Evolutionary conservation across 53 echinoderm and acorn worm species (phyloP).

Genomic region (Mesocentrotus franciscanus): DNA sequence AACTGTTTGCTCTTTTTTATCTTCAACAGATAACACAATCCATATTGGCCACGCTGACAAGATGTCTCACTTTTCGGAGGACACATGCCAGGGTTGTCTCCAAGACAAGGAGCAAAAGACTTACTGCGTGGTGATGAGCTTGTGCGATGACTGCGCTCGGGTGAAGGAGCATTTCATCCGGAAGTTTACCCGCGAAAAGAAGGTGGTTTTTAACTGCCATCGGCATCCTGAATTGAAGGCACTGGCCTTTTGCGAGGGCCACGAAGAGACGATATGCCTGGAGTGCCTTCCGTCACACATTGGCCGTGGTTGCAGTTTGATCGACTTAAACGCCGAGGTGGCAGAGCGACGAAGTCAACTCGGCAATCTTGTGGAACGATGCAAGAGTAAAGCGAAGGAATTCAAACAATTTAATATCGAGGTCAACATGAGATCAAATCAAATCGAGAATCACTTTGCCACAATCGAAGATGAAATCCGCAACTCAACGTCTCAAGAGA

Average conservation of each 20-base stretch:
- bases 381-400: slow-evolving; percentile 10
- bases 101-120: background rate
- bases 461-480: background rate
- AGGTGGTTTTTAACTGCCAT: background rate
- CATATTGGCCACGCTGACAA: background rate
- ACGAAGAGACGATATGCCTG: slow-evolving; percentile 6
- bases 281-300: background rate
- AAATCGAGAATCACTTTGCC: slow-evolving; percentile 4
- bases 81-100: background rate
- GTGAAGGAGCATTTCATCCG: background rate
- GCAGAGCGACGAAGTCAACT: background rate
- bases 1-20: background rate
- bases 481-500: background rate
- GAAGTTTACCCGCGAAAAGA: background rate
- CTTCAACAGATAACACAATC: background rate
- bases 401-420: background rate
- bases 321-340: background rate
- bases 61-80: slow-evolving; percentile 20
- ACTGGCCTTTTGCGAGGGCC: background rate
- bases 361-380: background rate
- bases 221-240: background rate
- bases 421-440: background rate
- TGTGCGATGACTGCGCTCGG: slow-evolving; percentile 6
- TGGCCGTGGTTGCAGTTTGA: background rate
- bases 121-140: background rate